phyloP scores from a whole-genome alignment of 2,113 vertebrate genomes.

The Poeciliopsis retropinna region DNA sequence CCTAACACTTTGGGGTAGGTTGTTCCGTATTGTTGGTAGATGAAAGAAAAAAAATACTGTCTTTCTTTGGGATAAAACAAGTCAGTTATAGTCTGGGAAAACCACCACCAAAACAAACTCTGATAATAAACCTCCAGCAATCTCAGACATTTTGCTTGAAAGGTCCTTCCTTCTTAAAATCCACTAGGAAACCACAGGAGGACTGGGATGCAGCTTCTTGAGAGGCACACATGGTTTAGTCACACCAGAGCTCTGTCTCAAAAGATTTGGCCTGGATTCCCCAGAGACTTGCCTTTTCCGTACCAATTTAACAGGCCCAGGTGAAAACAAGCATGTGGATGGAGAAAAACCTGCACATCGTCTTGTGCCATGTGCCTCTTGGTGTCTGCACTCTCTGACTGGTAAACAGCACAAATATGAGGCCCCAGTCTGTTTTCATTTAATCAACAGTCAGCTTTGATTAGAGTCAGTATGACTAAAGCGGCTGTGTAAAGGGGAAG shows the following conservation, averaged over 20 bases:
- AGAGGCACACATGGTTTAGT: constrained; percentile 54
- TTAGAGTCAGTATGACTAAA: constrained; percentile 41
- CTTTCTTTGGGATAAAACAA: constrained; percentile 15
- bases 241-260: constrained; percentile 45
- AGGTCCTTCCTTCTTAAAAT: constrained; percentile 48
- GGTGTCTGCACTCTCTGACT: constrained; percentile 18
- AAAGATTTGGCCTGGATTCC: constrained; percentile 44
- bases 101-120: constrained; percentile 1
- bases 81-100: constrained; percentile 18
- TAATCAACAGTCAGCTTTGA: constrained; percentile 56
- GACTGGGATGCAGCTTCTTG: constrained; percentile 51
- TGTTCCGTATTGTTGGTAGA: too few relatives aligned
- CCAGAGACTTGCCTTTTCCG: constrained; percentile 30
- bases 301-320: constrained; percentile 55
- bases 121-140: constrained; percentile 40
- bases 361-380: not conserved
- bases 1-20: too few relatives aligned
- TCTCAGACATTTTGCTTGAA: constrained; percentile 51
- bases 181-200: constrained; percentile 7
- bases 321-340: constrained; percentile 22
- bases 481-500: constrained; percentile 30
- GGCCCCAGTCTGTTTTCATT: constrained; percentile 54
- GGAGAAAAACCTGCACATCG: constrained; percentile 41
- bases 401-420: constrained; percentile 13
- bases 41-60: not conserved